Conservation (phyloP, 2,888 invertebrate species). For the Himalopsyche kuldschensis region DNA sequence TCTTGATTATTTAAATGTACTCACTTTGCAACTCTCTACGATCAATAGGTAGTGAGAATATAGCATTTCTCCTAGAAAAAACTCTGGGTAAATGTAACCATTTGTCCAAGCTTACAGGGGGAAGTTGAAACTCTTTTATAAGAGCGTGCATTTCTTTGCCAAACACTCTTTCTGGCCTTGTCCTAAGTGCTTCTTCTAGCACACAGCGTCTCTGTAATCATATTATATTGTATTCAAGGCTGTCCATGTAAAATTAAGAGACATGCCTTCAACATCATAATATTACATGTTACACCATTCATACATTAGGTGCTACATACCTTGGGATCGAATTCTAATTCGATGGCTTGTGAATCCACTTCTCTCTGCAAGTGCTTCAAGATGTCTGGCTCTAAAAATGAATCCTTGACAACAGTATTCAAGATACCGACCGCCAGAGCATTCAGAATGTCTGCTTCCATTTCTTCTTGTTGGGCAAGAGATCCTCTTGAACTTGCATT, state of each 20-base stretch:
- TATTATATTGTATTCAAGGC: not conserved
- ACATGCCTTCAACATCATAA: no score
- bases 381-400: constrained; percentile 63
- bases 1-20: not conserved
- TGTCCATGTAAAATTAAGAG: no score
- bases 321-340: constrained; percentile 69
- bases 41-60: constrained; percentile 76
- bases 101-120: constrained; percentile 58
- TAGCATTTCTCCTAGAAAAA: constrained; percentile 73
- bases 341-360: constrained; percentile 68
- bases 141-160: constrained; percentile 58
- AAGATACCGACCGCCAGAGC: constrained; percentile 46
- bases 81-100: constrained; percentile 71
- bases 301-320: constrained; percentile 45
- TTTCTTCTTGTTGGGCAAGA: constrained; percentile 54
- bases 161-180: constrained; percentile 51
- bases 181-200: constrained; percentile 68
- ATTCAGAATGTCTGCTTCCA: constrained; percentile 46
- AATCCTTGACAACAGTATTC: constrained; percentile 40
- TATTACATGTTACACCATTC: not conserved
- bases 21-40: constrained; percentile 43
- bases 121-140: constrained; percentile 55
- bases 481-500: constrained; percentile 70
- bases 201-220: constrained; percentile 63
- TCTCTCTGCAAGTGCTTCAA: constrained; percentile 68